A percentile compares a stretch with the other conserved stretches of the same genome.
Conservation (phyloP, 2,113 vertebrate species). For the Atlantisia rogersi region DNA sequence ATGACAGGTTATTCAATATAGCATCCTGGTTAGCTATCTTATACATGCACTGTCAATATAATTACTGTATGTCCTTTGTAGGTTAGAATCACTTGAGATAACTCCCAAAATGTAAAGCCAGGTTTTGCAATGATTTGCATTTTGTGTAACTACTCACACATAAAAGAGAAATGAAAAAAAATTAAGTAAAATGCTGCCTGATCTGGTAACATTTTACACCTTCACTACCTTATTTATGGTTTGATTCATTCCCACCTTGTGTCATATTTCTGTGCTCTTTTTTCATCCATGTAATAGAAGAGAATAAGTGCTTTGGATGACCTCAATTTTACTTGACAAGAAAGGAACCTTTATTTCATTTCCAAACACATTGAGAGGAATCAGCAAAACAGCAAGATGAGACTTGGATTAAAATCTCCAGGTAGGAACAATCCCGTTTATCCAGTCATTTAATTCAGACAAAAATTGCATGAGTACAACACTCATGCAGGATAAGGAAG, state of each 20-base stretch:
- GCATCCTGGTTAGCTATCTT: not conserved
- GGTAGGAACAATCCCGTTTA: not conserved
- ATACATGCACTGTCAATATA: accelerated
- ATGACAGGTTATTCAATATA: not conserved
- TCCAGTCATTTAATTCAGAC: not conserved
- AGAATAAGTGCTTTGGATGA: not conserved
- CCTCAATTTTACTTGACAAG: not conserved
- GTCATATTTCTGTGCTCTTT: not conserved
- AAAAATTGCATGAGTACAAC: not conserved
- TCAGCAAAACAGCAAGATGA: not conserved
- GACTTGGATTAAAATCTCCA: not conserved
- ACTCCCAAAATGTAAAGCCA: not conserved
- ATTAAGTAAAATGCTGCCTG: not conserved
- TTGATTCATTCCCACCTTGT: not conserved
- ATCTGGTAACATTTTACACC: not conserved
- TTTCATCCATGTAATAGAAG: not conserved
- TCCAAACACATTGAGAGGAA: not conserved
- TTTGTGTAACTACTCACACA: not conserved
- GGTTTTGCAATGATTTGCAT: not conserved
- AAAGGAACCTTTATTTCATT: not conserved
- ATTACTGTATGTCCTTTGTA: not conserved
- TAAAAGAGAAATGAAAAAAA: not conserved
- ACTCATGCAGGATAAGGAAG: not conserved
- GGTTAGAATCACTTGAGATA: not conserved
- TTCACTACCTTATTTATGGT: not conserved